Conservation (phyloP, 2,797 vertebrate genomes). For the Enteromius radiatus region DNA sequence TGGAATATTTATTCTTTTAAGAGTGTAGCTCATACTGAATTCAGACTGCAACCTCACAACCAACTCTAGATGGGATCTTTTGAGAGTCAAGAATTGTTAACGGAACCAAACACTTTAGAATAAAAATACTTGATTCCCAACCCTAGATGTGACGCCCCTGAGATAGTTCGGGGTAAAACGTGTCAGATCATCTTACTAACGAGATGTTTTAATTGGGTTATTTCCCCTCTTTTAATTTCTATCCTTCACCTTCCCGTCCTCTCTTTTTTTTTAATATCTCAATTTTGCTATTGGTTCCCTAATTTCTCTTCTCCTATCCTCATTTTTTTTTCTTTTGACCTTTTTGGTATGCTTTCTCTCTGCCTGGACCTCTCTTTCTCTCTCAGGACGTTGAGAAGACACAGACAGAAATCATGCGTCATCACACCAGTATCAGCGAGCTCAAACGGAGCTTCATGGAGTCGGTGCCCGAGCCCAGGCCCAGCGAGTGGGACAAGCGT, state of each 20-base stretch:
- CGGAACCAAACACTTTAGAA: background rate
- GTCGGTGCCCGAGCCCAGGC: conserved; percentile 88
- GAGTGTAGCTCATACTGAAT: background rate
- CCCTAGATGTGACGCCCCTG: background rate
- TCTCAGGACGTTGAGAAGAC: conserved; percentile 93
- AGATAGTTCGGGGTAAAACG: background rate
- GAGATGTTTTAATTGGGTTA: background rate
- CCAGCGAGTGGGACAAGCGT: conserved; percentile 98
- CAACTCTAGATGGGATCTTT: background rate
- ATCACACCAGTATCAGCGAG: conserved; percentile 97
- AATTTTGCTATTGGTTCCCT: background rate
- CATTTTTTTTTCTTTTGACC: background rate
- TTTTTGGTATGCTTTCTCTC: background rate
- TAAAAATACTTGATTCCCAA: conserved; percentile 6
- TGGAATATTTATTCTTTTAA: background rate
- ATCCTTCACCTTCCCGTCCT: background rate
- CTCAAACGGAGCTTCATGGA: conserved; percentile 99
- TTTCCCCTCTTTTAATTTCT: conserved; percentile 8
- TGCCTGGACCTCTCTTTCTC: background rate
- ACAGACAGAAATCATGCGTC: conserved; percentile 93
- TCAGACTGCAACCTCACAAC: too few relatives aligned
- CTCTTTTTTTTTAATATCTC: background rate
- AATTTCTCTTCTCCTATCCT: background rate
- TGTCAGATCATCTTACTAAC: conserved; percentile 22
- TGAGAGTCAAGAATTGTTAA: background rate